A percentile compares a stretch with the other conserved stretches of the same genome.
Conservation (phyloP, 2,888 invertebrate genomes). For the Drosophila kambysellisi region DNA sequence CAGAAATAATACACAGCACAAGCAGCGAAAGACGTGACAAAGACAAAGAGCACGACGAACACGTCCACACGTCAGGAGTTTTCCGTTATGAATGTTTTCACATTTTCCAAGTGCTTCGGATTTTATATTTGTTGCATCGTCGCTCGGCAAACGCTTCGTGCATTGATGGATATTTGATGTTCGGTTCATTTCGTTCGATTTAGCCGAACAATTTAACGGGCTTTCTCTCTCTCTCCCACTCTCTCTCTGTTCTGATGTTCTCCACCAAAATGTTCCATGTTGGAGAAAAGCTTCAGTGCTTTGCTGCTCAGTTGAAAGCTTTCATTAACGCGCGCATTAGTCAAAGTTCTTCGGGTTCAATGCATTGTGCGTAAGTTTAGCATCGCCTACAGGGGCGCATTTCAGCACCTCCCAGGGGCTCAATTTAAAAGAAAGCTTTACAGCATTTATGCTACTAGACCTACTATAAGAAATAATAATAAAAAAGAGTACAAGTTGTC, state of each 20-base stretch:
- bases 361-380: conserved; percentile 60
- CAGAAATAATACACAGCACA: conserved; percentile 66
- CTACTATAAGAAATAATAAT: neutral
- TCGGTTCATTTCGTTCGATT: conserved; percentile 33
- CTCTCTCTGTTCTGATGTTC: conserved; percentile 9
- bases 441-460: neutral
- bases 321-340: conserved; percentile 16
- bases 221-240: conserved; percentile 20
- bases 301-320: conserved; percentile 51
- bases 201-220: conserved; percentile 23
- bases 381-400: conserved; percentile 45
- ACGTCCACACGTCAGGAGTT: conserved; percentile 69
- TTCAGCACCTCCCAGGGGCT: neutral
- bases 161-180: conserved; percentile 46
- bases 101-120: conserved; percentile 62
- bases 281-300: conserved; percentile 51
- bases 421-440: neutral
- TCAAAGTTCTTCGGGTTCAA: conserved; percentile 56
- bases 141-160: conserved; percentile 44
- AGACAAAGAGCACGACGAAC: conserved; percentile 45
- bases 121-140: conserved; percentile 75
- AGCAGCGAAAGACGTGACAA: conserved; percentile 72
- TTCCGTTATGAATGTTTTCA: conserved; percentile 75
- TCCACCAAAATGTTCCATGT: conserved; percentile 49
- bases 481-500: too few relatives aligned